Conservation (phyloP, 1,140 invertebrate species). For the Cecropterus lyciades region DNA sequence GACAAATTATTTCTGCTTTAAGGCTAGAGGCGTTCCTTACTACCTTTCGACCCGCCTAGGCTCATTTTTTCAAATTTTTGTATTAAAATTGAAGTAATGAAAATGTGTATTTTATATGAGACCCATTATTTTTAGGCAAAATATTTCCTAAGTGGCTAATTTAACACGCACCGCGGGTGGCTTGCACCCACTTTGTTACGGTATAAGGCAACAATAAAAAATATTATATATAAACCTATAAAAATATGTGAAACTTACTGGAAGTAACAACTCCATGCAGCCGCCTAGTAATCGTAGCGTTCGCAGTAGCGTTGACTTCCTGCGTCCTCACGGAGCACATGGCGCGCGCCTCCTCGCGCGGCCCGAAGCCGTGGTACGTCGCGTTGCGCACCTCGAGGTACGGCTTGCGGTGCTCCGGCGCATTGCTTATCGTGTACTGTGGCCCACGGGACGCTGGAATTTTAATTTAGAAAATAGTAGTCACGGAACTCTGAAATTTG, state of each 20-base stretch:
- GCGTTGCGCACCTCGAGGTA: conserved; percentile 68
- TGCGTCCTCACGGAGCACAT: conserved; percentile 83
- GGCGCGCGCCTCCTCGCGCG: conserved; percentile 77
- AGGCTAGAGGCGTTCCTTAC: too few relatives aligned
- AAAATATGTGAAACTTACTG: conserved; percentile 61
- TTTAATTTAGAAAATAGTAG: not conserved
- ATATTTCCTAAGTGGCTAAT: too few relatives aligned
- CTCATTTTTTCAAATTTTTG: too few relatives aligned
- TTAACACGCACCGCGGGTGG: too few relatives aligned
- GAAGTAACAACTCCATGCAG: conserved; percentile 84
- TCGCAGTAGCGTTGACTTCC: conserved; percentile 84
- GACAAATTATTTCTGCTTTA: too few relatives aligned
- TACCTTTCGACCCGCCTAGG: too few relatives aligned
- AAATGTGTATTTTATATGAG: too few relatives aligned
- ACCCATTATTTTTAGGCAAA: too few relatives aligned
- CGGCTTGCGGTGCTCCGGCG: conserved; percentile 46
- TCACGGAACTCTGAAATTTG: too few relatives aligned
- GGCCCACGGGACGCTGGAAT: conserved; percentile 53
- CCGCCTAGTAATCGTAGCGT: conserved; percentile 83
- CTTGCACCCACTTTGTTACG: too few relatives aligned
- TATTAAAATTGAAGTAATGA: too few relatives aligned
- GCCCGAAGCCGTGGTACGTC: conserved; percentile 70
- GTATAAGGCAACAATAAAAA: too few relatives aligned
- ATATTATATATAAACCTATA: not conserved
- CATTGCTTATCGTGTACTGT: conserved; percentile 55